Percentiles rank a stretch among this genome's conserved stretches.
Conservation (phyloP, 2,888 invertebrate species). For the Nephrocerus scutellatus region DNA sequence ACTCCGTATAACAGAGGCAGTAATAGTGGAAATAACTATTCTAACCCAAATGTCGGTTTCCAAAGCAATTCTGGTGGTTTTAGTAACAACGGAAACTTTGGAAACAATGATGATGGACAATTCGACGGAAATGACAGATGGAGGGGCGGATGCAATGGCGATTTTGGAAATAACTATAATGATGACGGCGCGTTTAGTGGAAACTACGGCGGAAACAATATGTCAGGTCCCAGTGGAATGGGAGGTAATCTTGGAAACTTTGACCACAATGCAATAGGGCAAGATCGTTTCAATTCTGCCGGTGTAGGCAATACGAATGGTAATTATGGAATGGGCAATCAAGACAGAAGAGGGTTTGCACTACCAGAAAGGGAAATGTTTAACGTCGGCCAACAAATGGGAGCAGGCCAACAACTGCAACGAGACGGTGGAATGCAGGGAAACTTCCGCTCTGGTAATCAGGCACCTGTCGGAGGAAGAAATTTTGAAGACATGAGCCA, state of each 20-base stretch:
- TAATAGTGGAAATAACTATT: constrained; percentile 6
- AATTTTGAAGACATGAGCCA: no score
- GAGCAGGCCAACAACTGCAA: constrained; percentile 4
- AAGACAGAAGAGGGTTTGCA: constrained; percentile 44
- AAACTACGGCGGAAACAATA: constrained; percentile 21
- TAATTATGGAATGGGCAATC: constrained; percentile 25
- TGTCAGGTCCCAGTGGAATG: constrained; percentile 8
- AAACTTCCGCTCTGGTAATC: constrained; percentile 34
- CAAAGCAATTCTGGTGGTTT: constrained; percentile 21
- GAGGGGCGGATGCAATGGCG: no score
- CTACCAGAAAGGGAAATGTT: constrained; percentile 28
- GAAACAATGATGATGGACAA: constrained; percentile 10
- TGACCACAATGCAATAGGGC: constrained; percentile 10
- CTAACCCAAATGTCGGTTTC: constrained; percentile 14
- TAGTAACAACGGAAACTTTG: constrained; percentile 19
- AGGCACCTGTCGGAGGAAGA: no score
- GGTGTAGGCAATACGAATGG: no score
- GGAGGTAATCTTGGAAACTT: constrained; percentile 13
- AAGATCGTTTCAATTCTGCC: constrained; percentile 9
- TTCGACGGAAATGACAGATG: constrained; percentile 13
- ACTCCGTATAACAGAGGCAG: constrained; percentile 15
- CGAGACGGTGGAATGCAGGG: constrained; percentile 8
- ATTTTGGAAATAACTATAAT: no score
- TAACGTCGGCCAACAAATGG: constrained; percentile 7
- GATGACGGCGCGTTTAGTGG: constrained; percentile 16